phyloP scores from a whole-genome alignment of 35 echinoderm and acorn worm genomes.

The Heliocidaris tuberculata region DNA sequence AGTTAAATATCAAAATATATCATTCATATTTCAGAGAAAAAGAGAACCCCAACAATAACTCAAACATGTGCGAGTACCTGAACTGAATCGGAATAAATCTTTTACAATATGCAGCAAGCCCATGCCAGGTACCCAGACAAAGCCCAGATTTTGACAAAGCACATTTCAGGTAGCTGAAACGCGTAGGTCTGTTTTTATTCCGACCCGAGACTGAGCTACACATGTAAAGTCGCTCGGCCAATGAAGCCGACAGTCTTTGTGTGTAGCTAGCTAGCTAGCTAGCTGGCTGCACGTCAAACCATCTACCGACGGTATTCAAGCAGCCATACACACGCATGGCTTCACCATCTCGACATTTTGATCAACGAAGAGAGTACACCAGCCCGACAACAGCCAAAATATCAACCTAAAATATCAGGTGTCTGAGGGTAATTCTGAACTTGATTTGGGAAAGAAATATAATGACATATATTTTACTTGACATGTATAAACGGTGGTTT shows the following conservation, averaged over 20 bases:
- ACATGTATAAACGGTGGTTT: neutral
- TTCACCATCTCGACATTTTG: neutral
- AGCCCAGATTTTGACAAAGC: conserved; percentile 44
- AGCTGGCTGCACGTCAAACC: conserved; percentile 11
- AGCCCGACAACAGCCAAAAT: neutral
- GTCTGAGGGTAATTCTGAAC: neutral
- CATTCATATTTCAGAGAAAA: no score
- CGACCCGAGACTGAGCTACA: neutral
- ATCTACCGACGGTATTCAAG: neutral
- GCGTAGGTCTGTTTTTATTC: neutral
- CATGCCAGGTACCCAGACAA: conserved; percentile 34
- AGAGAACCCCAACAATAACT: no score
- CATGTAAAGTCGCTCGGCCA: conserved; percentile 12
- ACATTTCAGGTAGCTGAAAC: neutral
- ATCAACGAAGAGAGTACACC: no score
- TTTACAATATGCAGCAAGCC: neutral
- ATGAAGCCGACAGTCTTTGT: neutral
- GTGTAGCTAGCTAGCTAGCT: conserved; percentile 1
- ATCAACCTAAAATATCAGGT: neutral
- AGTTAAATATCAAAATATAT: no score
- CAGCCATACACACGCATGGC: conserved; percentile 33
- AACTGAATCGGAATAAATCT: neutral
- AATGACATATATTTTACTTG: neutral
- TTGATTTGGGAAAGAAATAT: neutral
- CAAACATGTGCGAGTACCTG: no score